A percentile compares a stretch with the other conserved stretches of the same genome.
These are phyloP conservation scores for Perodicticus potto DNA, from an alignment of 2,797 vertebrate genomes.

Conservation along the genomic window DNA sequence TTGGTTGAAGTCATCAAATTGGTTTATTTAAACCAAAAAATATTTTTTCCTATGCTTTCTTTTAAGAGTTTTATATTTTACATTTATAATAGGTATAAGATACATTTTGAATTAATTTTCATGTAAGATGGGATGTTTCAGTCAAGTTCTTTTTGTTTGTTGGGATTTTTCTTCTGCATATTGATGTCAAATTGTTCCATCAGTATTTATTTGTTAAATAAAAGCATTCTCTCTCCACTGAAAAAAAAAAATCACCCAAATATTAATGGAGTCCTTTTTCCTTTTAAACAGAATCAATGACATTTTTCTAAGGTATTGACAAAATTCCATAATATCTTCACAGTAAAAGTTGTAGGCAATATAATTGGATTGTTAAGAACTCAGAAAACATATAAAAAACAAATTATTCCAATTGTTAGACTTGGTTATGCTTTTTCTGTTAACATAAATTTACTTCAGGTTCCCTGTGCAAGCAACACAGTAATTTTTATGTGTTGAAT, in stretches of 20 bases:
- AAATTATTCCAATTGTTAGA: not conserved
- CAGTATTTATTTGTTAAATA: not conserved
- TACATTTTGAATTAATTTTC: not conserved
- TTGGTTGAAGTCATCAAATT: no score
- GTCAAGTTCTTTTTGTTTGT: not conserved
- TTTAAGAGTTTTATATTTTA: not conserved
- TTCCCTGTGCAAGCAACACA: not conserved
- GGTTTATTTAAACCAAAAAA: not conserved
- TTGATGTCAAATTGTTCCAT: not conserved
- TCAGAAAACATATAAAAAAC: not conserved
- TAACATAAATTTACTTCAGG: not conserved
- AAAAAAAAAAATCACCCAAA: not conserved
- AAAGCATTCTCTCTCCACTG: not conserved
- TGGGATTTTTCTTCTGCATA: not conserved
- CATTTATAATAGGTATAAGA: not conserved
- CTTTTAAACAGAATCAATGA: not conserved
- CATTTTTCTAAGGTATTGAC: not conserved
- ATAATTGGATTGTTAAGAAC: not conserved
- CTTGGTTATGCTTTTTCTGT: not conserved
- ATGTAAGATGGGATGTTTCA: not conserved
- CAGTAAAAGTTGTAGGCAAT: not conserved
- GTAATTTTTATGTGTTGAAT: not conserved
- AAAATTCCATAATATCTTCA: not conserved
- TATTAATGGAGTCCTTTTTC: not conserved
- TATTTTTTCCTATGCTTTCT: not conserved